Conservation (phyloP, 2,888 invertebrate genomes). For the Drosophila macrospina region DNA sequence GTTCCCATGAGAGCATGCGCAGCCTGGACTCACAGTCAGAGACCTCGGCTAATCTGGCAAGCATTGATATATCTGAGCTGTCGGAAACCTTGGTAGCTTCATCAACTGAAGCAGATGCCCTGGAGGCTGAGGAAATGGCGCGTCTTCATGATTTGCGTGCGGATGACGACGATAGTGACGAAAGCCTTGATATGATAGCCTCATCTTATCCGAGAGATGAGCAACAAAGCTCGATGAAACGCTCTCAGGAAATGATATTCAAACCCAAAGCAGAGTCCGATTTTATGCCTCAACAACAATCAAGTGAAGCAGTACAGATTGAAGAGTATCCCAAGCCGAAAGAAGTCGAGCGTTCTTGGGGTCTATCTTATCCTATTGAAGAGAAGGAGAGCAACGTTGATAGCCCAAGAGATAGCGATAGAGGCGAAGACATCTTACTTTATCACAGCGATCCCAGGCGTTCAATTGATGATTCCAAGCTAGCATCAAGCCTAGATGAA, state of each 20-base stretch:
- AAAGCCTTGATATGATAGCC: constrained; percentile 85
- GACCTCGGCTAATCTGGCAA: constrained; percentile 94
- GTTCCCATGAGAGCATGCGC: constrained; percentile 95
- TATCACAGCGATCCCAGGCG: constrained; percentile 77
- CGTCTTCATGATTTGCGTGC: constrained; percentile 88
- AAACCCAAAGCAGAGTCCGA: constrained; percentile 87
- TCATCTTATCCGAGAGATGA: constrained; percentile 68
- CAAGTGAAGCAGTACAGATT: constrained; percentile 47
- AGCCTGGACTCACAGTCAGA: constrained; percentile 92
- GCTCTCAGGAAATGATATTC: constrained; percentile 96
- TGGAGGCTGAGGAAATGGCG: constrained; percentile 86
- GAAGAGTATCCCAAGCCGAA: constrained; percentile 74
- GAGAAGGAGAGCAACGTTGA: constrained; percentile 81
- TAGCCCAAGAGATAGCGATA: constrained; percentile 70
- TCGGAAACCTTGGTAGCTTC: constrained; percentile 97
- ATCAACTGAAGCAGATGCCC: constrained; percentile 89
- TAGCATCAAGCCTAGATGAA: constrained; percentile 87
- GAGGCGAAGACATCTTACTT: constrained; percentile 75
- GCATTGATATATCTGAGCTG: constrained; percentile 95
- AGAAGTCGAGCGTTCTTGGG: constrained; percentile 81
- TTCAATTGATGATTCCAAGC: constrained; percentile 85
- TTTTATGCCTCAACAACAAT: constrained; percentile 79
- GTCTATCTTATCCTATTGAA: constrained; percentile 80
- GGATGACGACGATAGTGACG: constrained; percentile 86
- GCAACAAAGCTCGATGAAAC: constrained; percentile 90